These are phyloP conservation scores for Bombus waltoni DNA, from an alignment of 1,140 invertebrate species.

Conservation along the genomic window DNA sequence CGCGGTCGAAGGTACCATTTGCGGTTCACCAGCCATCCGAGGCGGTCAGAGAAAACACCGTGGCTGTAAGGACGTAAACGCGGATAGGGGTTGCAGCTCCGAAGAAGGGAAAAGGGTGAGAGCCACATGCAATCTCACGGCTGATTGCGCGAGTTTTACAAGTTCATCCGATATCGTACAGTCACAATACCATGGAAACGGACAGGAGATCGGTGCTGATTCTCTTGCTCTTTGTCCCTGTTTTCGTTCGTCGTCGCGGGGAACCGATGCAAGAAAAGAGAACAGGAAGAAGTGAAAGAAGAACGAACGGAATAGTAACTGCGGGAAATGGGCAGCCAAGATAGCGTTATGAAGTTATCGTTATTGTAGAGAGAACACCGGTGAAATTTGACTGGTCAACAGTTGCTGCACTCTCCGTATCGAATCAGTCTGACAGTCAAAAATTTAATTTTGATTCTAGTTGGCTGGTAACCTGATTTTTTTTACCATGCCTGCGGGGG, in stretches of 20 bases:
- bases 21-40: constrained; percentile 33
- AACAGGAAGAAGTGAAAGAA: not conserved
- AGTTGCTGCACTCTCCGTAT: not conserved
- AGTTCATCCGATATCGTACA: constrained; percentile 66
- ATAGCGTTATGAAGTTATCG: constrained; percentile 39
- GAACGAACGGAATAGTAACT: not conserved
- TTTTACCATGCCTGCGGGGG: not conserved
- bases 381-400: constrained; percentile 36
- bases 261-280: not conserved
- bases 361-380: constrained; percentile 15
- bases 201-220: constrained; percentile 20
- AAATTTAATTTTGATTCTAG: constrained; percentile 51
- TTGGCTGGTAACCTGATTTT: not conserved
- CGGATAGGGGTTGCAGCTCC: not conserved
- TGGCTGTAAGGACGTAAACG: not conserved
- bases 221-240: not conserved
- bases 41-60: constrained; percentile 40
- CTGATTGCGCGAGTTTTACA: constrained; percentile 74
- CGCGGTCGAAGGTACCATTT: constrained; percentile 28
- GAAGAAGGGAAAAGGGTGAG: constrained; percentile 5
- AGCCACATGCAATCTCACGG: constrained; percentile 68
- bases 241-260: not conserved
- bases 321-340: constrained; percentile 29
- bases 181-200: constrained; percentile 43
- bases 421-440: constrained; percentile 11